Percentiles rank a stretch among this genome's conserved stretches.
Conservation (phyloP, 2,888 invertebrate species). For the Tenthredo notha region DNA sequence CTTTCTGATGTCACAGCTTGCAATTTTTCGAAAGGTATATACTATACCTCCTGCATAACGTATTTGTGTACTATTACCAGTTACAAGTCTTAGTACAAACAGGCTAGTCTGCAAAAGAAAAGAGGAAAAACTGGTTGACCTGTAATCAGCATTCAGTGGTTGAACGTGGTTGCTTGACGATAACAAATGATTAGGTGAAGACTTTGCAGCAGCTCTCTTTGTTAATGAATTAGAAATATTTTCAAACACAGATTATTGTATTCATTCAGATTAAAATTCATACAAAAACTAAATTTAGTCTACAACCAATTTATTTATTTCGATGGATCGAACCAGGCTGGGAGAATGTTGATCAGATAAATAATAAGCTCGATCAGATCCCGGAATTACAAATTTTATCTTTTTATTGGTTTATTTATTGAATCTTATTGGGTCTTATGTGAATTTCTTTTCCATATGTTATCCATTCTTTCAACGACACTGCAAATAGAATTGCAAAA, state of each 20-base stretch:
- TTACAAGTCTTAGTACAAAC: constrained; percentile 11
- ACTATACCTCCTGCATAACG: constrained; percentile 44
- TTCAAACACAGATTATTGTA: neutral
- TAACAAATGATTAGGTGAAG: constrained; percentile 22
- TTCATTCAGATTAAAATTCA: constrained; percentile 1
- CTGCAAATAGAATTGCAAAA: neutral
- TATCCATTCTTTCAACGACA: neutral
- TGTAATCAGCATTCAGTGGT: constrained; percentile 32
- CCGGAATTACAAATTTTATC: neutral
- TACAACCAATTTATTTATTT: neutral
- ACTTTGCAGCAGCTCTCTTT: constrained; percentile 8
- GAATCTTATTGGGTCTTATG: neutral
- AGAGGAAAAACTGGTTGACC: constrained; percentile 11
- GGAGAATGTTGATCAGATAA: constrained; percentile 1
- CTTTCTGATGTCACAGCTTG: constrained; percentile 65
- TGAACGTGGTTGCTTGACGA: neutral
- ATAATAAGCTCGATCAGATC: neutral
- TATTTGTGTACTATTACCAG: constrained; percentile 20
- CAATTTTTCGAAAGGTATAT: constrained; percentile 67
- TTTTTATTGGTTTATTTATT: neutral
- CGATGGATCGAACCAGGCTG: neutral
- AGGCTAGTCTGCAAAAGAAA: neutral
- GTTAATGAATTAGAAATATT: constrained; percentile 15
- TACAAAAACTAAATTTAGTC: neutral
- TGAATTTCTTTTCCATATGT: neutral